Evolutionary conservation across 2,888 invertebrate genomes (phyloP).

Genomic region (Amphiduros pacificus): DNA sequence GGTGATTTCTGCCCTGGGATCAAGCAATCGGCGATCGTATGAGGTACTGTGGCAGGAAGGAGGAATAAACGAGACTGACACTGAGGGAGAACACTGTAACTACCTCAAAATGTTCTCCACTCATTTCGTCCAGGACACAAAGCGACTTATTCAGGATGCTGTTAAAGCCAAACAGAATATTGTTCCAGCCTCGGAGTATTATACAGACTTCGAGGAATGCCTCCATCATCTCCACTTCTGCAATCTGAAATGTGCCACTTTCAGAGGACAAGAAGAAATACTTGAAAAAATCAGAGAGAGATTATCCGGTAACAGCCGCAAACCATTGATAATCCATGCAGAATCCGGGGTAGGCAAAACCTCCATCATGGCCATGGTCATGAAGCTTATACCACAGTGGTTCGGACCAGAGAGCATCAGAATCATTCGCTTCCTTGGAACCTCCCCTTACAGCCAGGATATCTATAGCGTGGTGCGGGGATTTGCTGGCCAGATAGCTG

Average conservation of each 20-base stretch:
- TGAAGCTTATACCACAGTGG: conserved; percentile 18
- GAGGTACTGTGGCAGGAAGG: conserved; percentile 20
- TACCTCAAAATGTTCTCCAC: conserved; percentile 42
- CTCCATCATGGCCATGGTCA: conserved; percentile 26
- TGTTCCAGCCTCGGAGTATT: conserved; percentile 39
- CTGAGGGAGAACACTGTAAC: conserved; percentile 31
- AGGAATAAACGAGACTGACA: conserved; percentile 36
- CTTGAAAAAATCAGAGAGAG: conserved; percentile 23
- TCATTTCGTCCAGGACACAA: conserved; percentile 36
- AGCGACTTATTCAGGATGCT: conserved; percentile 34
- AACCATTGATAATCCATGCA: conserved; percentile 43
- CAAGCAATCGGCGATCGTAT: too few species aligned
- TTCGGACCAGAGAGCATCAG: conserved; percentile 25
- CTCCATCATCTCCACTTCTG: conserved; percentile 52
- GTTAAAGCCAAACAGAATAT: conserved; percentile 24
- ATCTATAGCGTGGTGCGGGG: conserved; percentile 30
- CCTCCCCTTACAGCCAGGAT: conserved; percentile 33
- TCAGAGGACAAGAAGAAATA: conserved; percentile 47
- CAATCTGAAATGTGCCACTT: conserved; percentile 42
- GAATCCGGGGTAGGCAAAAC: conserved; percentile 39
- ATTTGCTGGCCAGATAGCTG: conserved; percentile 33
- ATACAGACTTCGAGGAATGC: conserved; percentile 41
- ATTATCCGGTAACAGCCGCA: conserved; percentile 18
- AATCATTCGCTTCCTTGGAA: conserved; percentile 38
- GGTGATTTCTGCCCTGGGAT: too few species aligned